phyloP scores from a whole-genome alignment of 2,888 invertebrate species.

The Spodoptera littoralis region DNA sequence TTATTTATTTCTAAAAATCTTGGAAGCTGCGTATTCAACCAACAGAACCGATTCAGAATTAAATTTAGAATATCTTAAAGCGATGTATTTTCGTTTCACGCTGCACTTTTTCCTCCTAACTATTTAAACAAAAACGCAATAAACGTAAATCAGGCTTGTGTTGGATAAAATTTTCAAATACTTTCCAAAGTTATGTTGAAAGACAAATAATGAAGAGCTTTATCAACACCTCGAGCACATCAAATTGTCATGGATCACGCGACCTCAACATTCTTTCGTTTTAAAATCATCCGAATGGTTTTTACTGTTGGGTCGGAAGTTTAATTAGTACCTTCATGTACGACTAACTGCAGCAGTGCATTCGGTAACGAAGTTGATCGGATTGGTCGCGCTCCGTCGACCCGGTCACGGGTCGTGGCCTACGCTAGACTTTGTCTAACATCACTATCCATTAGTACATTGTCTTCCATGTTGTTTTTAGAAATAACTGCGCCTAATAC shows the following conservation, averaged over 20 bases:
- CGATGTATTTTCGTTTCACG: not conserved
- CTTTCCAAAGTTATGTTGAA: conserved; percentile 1
- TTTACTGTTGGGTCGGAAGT: conserved; percentile 4
- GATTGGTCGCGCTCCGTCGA: conserved; percentile 77
- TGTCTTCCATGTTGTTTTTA: conserved; percentile 45
- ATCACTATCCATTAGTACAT: conserved; percentile 49
- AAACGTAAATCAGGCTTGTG: conserved; percentile 1
- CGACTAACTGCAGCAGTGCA: conserved; percentile 39
- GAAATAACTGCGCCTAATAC: conserved; percentile 20
- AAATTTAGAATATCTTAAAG: not conserved
- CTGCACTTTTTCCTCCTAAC: not conserved
- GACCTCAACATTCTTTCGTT: conserved; percentile 7
- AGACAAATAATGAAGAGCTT: conserved; percentile 5
- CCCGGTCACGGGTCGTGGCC: conserved; percentile 74
- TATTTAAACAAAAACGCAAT: not conserved
- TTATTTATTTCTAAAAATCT: not conserved
- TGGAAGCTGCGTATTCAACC: too few relatives aligned
- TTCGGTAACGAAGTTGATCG: conserved; percentile 75
- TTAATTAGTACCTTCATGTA: conserved; percentile 20
- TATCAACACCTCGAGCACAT: conserved; percentile 3
- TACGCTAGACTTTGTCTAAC: conserved; percentile 59
- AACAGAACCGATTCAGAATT: not conserved
- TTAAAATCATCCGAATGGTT: conserved; percentile 2
- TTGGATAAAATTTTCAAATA: conserved; percentile 5
- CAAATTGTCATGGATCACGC: conserved; percentile 12